Evolutionary conservation across 2,797 vertebrate genomes (phyloP), one percentile per base, ranked within the genome.

Genomic region (Cynopterus sphinx): DNA sequence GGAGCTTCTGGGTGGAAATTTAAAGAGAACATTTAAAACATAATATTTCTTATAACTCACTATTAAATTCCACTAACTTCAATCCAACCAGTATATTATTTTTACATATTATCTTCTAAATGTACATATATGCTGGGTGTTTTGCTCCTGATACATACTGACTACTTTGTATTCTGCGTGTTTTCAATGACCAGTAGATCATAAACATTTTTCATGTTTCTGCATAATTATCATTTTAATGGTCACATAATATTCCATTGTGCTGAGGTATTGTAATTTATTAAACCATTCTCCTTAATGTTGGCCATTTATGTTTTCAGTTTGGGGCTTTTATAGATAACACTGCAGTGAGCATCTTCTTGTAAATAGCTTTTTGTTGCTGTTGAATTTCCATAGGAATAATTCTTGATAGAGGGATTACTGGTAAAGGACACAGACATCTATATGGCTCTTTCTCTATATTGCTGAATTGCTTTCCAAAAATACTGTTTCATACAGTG

Each of bases 231-330:
- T 97, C 94, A 96, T 97, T 96, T 97, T 97, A 98, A 97, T 98
- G 96, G 77, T 79, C 96, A 96, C 61, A 87, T 98, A 98, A 98
- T 98, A 98, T 97, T 98, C 97, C 97, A 97, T 97, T 96, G 97
- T 97, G 92, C 78, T 61, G 95, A 97, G 95, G 88, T 94, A 87
- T 74, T 68, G 19, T 97, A 97, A 98, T 97, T 97, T 98, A 97
- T 98, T 96, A 97, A 96, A 84, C 90, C 92, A 97, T 97, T 98
- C 78, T 53, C 96, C 68, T 92, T 97, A 98, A 98, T 96, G 96
- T 91, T 94, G 85, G 78, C 90, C 92, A 83, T 98, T 98, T 97
- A 95, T 95, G 86, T 96, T 95, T 96, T 94, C 94, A 55, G 78
- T 97, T 93, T 92, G 88, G 74, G 51, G 82, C 74, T 96, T 97